These are phyloP conservation scores for Lycaena phlaeas DNA, from an alignment of 2,888 invertebrate genomes.

Conservation along the genomic window DNA sequence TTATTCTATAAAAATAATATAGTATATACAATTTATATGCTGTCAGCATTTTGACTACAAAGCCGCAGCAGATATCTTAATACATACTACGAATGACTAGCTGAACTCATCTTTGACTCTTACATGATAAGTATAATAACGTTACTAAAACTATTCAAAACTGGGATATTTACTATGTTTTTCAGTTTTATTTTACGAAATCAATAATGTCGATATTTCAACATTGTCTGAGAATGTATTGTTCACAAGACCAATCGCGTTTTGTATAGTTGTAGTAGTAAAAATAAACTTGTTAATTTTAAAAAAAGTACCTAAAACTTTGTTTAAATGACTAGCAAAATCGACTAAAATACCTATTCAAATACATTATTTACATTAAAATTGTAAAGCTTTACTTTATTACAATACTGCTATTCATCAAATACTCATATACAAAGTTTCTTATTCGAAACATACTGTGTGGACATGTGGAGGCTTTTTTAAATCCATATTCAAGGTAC, in stretches of 20 bases:
- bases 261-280: no score
- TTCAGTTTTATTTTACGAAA: no score
- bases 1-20: background rate
- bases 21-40: no score
- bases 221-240: no score
- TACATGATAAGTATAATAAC: constrained; percentile 16
- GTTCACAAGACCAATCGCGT: no score
- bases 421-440: background rate
- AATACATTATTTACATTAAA: background rate
- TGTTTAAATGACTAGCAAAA: constrained; percentile 6
- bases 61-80: background rate
- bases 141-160: no score
- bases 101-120: constrained; percentile 41
- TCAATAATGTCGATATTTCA: no score
- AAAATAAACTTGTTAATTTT: no score
- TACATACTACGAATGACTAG: constrained; percentile 41
- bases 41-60: no score
- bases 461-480: background rate
- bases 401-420: background rate
- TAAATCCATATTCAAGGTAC: constrained; percentile 3
- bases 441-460: background rate
- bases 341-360: background rate
- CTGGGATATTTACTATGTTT: no score
- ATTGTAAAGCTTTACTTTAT: background rate
- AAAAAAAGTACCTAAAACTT: no score